phyloP scores from a whole-genome alignment of 2,888 invertebrate species.

The Scelioninae gen. 1 region DNA sequence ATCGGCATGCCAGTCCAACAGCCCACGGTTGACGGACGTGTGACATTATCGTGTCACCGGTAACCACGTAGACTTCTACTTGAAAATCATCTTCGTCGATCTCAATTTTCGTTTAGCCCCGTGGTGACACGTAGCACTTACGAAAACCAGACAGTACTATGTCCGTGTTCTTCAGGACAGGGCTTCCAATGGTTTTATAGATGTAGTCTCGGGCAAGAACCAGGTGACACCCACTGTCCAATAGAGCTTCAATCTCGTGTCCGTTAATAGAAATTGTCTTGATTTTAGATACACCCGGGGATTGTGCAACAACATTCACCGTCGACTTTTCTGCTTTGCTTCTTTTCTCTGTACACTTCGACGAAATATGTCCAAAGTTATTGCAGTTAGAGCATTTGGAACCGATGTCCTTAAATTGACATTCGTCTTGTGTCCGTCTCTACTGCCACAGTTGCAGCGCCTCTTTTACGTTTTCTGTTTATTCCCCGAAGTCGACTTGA shows the following conservation, averaged over 20 bases:
- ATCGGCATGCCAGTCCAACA: too few relatives aligned
- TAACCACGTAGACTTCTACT: constrained; percentile 37
- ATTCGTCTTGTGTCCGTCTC: constrained; percentile 45
- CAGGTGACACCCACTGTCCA: constrained; percentile 25
- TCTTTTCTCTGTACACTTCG: too few relatives aligned
- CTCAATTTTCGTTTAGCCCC: constrained; percentile 20
- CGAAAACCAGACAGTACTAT: constrained; percentile 50
- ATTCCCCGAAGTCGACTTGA: background rate
- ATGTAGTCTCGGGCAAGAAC: constrained; percentile 40
- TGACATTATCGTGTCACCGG: constrained; percentile 30
- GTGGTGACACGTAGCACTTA: constrained; percentile 36
- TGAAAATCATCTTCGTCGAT: constrained; percentile 37
- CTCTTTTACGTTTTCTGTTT: background rate
- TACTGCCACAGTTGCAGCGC: constrained; percentile 54
- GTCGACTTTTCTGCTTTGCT: too few relatives aligned
- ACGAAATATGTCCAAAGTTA: background rate
- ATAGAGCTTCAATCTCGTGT: too few relatives aligned
- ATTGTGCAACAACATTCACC: too few relatives aligned
- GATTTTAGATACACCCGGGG: too few relatives aligned
- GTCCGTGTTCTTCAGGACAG: constrained; percentile 12
- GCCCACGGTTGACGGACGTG: too few relatives aligned
- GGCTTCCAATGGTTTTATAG: too few relatives aligned
- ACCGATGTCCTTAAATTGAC: background rate
- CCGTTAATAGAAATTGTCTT: too few relatives aligned
- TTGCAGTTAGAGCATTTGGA: constrained; percentile 6